Base-by-base conservation (phyloP, 2,888 invertebrate genomes). In the Caenorhabditis drosophilae region DNA sequence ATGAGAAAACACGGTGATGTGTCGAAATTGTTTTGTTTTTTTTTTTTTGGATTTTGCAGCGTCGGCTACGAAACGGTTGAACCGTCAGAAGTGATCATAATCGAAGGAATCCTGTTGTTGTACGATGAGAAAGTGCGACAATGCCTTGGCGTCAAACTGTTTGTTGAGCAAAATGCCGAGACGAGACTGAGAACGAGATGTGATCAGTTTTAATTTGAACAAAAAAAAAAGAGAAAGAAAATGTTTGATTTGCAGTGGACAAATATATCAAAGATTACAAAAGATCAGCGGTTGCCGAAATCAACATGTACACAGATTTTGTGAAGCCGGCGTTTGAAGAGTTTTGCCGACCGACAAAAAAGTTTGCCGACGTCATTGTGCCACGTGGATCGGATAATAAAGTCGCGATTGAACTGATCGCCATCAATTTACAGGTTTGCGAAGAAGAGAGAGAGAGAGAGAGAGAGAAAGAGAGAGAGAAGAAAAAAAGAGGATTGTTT, bases 331-430 rank as follows among this genome's bases (percentile, higher is more conserved):
- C 97, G 2, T 99, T 98, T 85, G 98, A 99, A 84, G 81, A 83
- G 77, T 83, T 89, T 60, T 78, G 78, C 58, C 82, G 89, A 49
- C 88, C 94, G 91, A 98, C 98, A 0, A 98, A 98, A 87, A 97
- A 98, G 85, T 97, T 96, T 87, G 97, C 97, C 54, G 98, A 99
- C 87, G 94, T 99, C 50, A 97, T 99, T 82, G 97, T 98, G 85
- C 98, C 98, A 0, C 88, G 97, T 75, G 98, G 97, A 66, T 96
- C 96, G 23, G 98, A 98, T 84, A 99, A 99, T 85, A 83, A 83
- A 60, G 96, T 96, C 85, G 96, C 96, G 74, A 95, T 96, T 84
- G 93, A 94, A 84, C 87, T 96, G 85, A 95, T 96, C 84, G 95
- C 96, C 48, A 94, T 95, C 86, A 95, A 95, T 85, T 94, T 96